Evolutionary conservation across 37 sponge, comb jelly and placozoan species (phyloP).

Genomic region (Halichondria panicea): DNA sequence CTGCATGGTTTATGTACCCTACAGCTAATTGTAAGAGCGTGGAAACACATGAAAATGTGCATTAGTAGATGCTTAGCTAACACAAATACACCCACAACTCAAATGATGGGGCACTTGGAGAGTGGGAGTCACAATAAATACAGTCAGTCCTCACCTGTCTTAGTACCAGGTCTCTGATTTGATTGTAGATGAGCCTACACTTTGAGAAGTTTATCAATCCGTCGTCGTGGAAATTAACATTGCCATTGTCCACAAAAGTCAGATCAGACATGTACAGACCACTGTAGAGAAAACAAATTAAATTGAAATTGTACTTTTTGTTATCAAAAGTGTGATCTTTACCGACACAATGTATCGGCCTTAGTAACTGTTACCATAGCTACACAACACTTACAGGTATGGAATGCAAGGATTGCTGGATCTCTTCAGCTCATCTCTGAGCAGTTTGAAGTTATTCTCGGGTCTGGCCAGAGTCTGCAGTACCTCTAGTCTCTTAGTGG

Average conservation of each 20-base stretch:
- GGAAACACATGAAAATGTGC: too few species aligned
- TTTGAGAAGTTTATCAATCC: constrained; percentile 94
- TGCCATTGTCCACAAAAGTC: constrained; percentile 90
- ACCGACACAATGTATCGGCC: background rate
- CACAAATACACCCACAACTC: too few species aligned
- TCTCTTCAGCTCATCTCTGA: constrained; percentile 75
- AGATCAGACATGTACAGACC: constrained; percentile 95
- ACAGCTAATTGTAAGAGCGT: too few species aligned
- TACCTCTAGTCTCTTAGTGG: constrained; percentile 48
- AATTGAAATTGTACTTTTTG: too few species aligned
- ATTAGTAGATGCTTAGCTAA: too few species aligned
- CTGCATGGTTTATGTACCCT: too few species aligned
- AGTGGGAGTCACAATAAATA: too few species aligned
- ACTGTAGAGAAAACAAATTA: too few species aligned
- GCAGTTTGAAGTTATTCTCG: constrained; percentile 66
- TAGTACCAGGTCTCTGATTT: constrained; percentile 76
- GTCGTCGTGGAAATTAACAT: constrained; percentile 73
- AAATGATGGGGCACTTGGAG: too few species aligned
- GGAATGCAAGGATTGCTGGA: constrained; percentile 85
- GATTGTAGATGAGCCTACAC: constrained; percentile 86
- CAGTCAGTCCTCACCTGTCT: constrained; percentile 79
- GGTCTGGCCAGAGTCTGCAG: constrained; percentile 78
- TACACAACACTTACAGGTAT: constrained; percentile 68
- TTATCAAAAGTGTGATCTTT: background rate
- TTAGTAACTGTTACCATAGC: background rate